Evolutionary conservation across 2,888 invertebrate species (phyloP), one percentile per base, ranked within the genome.

Genomic region (Drosophila rubida): DNA sequence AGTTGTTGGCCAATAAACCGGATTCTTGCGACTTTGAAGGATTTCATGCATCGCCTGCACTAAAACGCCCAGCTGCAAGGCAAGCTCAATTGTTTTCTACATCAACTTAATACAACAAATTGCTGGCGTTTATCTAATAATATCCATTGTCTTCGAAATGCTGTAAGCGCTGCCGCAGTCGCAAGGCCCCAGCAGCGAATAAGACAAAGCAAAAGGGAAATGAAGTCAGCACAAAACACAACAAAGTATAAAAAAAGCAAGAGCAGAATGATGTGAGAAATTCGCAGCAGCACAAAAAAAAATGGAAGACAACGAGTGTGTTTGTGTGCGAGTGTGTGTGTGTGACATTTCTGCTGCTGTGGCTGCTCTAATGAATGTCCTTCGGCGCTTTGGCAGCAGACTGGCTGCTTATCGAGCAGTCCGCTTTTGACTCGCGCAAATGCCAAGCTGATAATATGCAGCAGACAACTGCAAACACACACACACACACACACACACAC

Each of bases 301-400:
- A 22, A n/a, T n/a, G n/a, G 6, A 37, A 54, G 19, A 41, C n/a
- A 11, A 30, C 5, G 49, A 14, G 23, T 27, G 22, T 44, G 16
- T 22, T 30, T 37, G 13, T 51, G 32, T 19, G 23, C 41, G 16
- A 35, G 16, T 57, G 27, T 27, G n/a, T 46, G 48, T 54, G 35
- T 48, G 25, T 37, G 45, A 16, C 55, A 16, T 48, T 65, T 23
- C 19, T 59, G 61, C 39, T 25, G 42, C 32, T 39, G 41, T 35
- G 13, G 50, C 50, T 37, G 49, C 49, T 49, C 67, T 78, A 80
- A 78, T 80, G 75, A 80, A 84, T 75, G 64, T 78, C 81, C 85
- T 65, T 39, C 44, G 81, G 85, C 62, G 55, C 37, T 59, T 75
- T 44, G 4, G 60, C 57, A 27, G 16, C 19, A 60, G 51, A 58